phyloP scores from a whole-genome alignment of 2,888 invertebrate species.

The Pachydiplax longipennis region DNA sequence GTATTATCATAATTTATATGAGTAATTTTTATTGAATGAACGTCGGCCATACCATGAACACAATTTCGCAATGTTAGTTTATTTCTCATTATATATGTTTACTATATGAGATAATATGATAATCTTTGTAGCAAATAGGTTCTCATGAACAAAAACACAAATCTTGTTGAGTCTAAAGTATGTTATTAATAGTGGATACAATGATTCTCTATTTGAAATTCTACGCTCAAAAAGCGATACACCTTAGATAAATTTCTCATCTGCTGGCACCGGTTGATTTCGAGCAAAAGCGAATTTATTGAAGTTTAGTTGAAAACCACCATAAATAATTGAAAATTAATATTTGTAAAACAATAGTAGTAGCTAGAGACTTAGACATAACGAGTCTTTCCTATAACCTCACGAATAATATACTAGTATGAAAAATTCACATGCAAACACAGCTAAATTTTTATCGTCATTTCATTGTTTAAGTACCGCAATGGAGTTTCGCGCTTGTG shows the following conservation, averaged over 20 bases:
- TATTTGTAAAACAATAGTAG: too few relatives aligned
- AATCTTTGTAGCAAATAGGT: not conserved
- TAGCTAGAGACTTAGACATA: too few relatives aligned
- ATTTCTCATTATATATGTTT: not conserved
- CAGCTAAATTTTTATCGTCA: not conserved
- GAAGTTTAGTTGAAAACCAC: too few relatives aligned
- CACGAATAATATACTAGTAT: not conserved
- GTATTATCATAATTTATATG: too few relatives aligned
- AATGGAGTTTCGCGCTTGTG: conserved; percentile 42
- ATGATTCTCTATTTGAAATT: not conserved
- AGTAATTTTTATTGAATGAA: not conserved
- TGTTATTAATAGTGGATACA: not conserved
- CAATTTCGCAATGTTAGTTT: not conserved
- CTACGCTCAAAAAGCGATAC: not conserved
- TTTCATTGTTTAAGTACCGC: not conserved
- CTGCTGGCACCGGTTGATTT: not conserved
- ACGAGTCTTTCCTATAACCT: not conserved
- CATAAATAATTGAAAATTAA: too few relatives aligned
- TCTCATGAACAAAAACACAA: not conserved
- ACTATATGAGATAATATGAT: not conserved
- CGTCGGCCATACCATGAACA: not conserved
- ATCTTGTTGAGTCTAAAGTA: not conserved
- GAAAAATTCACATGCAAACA: not conserved
- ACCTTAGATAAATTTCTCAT: conserved; percentile 1
- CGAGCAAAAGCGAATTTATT: not conserved